phyloP scores from a whole-genome alignment of 2,797 vertebrate species.

The Mionectes olivaceus region DNA sequence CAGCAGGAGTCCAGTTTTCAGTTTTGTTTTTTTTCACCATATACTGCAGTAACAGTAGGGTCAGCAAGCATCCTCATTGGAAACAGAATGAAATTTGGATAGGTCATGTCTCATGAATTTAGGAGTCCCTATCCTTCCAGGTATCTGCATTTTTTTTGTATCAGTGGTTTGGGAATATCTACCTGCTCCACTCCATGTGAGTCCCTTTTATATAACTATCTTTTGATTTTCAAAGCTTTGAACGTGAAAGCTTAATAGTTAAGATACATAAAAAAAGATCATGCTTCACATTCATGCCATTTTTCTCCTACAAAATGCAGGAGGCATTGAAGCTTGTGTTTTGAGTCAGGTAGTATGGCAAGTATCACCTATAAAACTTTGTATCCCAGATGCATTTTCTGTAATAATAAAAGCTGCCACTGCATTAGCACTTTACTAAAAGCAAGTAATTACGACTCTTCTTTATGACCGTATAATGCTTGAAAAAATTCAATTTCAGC shows the following conservation, averaged over 20 bases:
- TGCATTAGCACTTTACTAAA: neutral
- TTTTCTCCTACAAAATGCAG: neutral
- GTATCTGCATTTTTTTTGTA: neutral
- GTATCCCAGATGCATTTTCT: neutral
- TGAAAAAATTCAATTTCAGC: neutral
- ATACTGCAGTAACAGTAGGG: neutral
- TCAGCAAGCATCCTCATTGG: neutral
- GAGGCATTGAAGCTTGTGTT: neutral
- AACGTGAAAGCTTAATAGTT: neutral
- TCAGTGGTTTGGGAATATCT: neutral
- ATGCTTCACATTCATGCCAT: neutral
- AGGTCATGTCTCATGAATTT: neutral
- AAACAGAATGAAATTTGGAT: neutral
- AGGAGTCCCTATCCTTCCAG: neutral
- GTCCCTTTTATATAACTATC: neutral
- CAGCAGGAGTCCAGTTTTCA: neutral
- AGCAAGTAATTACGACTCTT: neutral
- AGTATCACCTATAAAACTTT: neutral
- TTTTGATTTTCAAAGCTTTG: neutral
- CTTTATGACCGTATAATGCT: neutral
- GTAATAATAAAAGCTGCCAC: neutral
- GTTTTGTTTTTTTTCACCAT: neutral
- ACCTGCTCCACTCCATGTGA: neutral
- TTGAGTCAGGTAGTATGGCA: neutral
- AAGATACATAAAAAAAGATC: neutral